Evolutionary conservation across 2,113 vertebrate genomes (phyloP).

Genomic region (Neotragus pygmaeus): DNA sequence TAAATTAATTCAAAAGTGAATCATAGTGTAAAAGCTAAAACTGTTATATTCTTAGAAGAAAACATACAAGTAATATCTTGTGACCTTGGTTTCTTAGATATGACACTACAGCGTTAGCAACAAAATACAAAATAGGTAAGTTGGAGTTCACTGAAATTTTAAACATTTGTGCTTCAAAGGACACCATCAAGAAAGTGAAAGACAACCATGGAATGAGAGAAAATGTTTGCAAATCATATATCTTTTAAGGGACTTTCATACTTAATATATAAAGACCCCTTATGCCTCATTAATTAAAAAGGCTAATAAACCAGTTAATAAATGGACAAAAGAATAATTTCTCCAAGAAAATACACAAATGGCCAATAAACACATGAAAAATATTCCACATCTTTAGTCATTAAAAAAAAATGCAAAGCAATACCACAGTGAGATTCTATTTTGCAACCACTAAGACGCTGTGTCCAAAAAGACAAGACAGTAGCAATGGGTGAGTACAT

Average conservation of each 20-base stretch:
- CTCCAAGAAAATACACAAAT: background rate
- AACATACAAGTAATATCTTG: background rate
- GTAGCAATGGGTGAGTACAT: background rate
- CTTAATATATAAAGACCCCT: background rate
- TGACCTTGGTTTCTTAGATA: background rate
- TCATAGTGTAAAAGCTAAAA: background rate
- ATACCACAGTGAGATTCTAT: background rate
- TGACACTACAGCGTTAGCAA: background rate
- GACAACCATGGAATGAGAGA: background rate
- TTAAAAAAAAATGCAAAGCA: background rate
- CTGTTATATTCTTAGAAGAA: background rate
- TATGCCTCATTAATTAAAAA: background rate
- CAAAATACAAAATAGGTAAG: background rate
- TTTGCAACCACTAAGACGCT: background rate
- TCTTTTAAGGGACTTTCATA: background rate
- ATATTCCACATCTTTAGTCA: background rate
- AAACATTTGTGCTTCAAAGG: background rate
- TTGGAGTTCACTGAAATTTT: background rate
- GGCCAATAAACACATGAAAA: background rate
- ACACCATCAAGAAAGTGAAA: background rate
- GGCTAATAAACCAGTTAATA: background rate
- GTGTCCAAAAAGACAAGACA: background rate
- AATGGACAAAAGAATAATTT: background rate
- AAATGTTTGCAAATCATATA: background rate
- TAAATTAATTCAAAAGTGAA: background rate